Percentiles rank a stretch among this genome's conserved stretches.
These are phyloP conservation scores for Cantharis rustica DNA, from an alignment of 2,888 invertebrate genomes.

Conservation along the genomic window DNA sequence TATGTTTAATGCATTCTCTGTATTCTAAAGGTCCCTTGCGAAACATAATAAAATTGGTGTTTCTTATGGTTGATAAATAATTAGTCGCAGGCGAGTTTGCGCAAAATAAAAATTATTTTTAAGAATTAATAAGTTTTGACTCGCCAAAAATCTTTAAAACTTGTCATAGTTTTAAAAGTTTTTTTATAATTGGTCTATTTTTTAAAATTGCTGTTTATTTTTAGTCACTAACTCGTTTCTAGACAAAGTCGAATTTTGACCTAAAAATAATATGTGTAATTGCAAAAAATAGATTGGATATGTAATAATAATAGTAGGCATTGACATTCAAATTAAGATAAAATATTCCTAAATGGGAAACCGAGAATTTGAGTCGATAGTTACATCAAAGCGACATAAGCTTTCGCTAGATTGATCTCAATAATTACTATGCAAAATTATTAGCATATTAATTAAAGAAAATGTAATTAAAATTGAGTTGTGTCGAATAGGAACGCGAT, in stretches of 20 bases:
- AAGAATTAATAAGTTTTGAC: too few species aligned
- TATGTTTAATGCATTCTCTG: too few species aligned
- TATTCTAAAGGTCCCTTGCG: too few species aligned
- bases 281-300: neutral
- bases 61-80: too few species aligned
- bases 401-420: slow-evolving; percentile 58
- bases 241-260: neutral
- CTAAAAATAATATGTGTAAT: neutral
- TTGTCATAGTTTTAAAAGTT: too few species aligned
- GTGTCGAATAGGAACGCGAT: slow-evolving; percentile 56
- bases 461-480: slow-evolving; percentile 60
- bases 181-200: too few species aligned
- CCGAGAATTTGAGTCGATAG: slow-evolving; percentile 37
- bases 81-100: too few species aligned
- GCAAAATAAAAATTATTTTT: too few species aligned
- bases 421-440: slow-evolving; percentile 61
- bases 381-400: slow-evolving; percentile 58
- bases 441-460: slow-evolving; percentile 62
- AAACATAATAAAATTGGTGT: too few species aligned
- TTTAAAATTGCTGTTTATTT: too few species aligned
- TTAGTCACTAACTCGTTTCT: too few species aligned
- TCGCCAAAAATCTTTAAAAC: too few species aligned
- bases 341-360: neutral
- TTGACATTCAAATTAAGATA: neutral
- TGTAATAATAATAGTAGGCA: neutral